phyloP scores from a whole-genome alignment of 2,797 vertebrate genomes.

The Manis pentadactyla region DNA sequence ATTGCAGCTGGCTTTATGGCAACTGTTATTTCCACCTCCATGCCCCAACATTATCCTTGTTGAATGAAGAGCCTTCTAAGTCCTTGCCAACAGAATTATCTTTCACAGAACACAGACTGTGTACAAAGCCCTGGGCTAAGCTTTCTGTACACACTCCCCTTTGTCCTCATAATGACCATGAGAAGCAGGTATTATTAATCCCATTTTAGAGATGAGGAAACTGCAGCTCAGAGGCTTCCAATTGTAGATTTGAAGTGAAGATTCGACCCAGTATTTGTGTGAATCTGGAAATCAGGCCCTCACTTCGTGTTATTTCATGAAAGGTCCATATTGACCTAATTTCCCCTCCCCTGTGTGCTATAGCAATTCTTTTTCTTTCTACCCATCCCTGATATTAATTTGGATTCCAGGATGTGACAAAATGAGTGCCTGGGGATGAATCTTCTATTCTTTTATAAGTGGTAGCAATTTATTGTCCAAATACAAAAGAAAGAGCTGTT shows the following conservation, averaged over 20 bases:
- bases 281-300: background rate
- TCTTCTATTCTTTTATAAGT: background rate
- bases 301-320: conserved; percentile 11
- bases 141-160: background rate
- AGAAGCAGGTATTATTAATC: background rate
- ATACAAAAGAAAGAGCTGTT: background rate
- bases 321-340: background rate
- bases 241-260: background rate
- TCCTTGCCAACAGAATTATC: background rate
- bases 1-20: background rate
- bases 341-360: background rate
- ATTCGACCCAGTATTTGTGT: background rate
- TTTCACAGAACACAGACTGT: background rate
- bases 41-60: background rate
- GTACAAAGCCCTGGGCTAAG: background rate
- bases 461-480: background rate
- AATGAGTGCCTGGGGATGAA: background rate
- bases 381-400: background rate
- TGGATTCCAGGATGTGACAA: background rate
- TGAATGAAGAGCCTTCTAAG: background rate
- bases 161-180: background rate
- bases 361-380: background rate
- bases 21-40: background rate
- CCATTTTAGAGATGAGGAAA: background rate
- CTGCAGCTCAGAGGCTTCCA: background rate